Base-by-base conservation (phyloP, 2,797 vertebrate genomes). In the Tapera naevia region DNA sequence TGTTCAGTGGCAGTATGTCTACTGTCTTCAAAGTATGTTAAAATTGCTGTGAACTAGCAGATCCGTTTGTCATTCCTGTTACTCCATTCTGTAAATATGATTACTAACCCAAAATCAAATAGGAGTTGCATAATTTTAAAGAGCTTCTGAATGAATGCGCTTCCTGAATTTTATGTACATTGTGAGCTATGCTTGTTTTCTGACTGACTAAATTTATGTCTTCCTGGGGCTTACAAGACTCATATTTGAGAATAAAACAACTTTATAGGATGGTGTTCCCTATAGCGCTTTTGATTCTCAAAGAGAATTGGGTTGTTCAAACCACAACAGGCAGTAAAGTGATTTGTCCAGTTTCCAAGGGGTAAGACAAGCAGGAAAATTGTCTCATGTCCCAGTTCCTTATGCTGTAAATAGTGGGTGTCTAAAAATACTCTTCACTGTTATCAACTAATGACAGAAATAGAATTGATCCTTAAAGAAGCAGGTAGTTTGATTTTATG, bases 21-120 rank as follows among this genome's bases (percentile, higher is more conserved):
- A 35, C 78, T 85, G 46, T 46, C 67, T 95, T 60, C 39, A 17
- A 17, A 43, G 17, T 54, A 11, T 35, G 28, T 80, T 93, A 87
- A 70, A 90, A 91, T 73, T 61, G 48, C 70, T 86, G 30, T 82
- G 56, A 86, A 61, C 61, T n/a, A 50, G 64, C 60, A 87, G 74
- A 53, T 82, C 45, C 37, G 45, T 65, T 89, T 85, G 75, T 80
- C 37, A 21, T 88, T 94, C 61, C 69, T 90, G 32, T 71, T 89
- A 70, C 14, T 41, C 51, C 48, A 33, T 94, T 74, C 70, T 79
- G 86, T 93, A 94, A 95, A 84, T 78, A 61, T 28, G 72, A 89
- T 88, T 86, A 74, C 76, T 80, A 74, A 74, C 53, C 19, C 43
- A 45, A 89, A 92, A 71, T 71, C 56, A 91, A 89, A 78, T 54